Base-by-base conservation (phyloP, 2,797 vertebrate species). In the Coregonus sp. region DNA sequence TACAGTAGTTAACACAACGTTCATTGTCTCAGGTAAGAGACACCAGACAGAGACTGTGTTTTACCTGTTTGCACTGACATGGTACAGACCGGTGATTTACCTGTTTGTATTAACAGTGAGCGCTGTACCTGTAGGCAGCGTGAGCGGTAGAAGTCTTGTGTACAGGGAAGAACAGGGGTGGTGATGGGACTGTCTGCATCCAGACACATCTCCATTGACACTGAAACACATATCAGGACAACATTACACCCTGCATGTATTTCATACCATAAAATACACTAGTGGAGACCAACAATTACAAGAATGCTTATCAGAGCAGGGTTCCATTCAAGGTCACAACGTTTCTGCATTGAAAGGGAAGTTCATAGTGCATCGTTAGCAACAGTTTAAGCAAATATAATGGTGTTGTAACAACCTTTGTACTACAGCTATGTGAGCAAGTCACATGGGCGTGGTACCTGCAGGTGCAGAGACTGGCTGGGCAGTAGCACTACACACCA, bases 121-220 rank as follows among this genome's bases (percentile, higher is more conserved):
- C 7, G 59, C 85, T 89, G 91, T 87, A 98, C 97, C 96, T 95
- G 93, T 79, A 93, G 92, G 84, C 82, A 91, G 87, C 95, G 97
- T 11, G 90, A 86, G 7, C 80, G 88, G 89, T 97, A 99, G 89
- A 99, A 99, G 50, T 97, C 95, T 5, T 92, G 85, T 14, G 95
- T 93, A 82, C 96, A 97, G 0, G 92, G 91, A 61, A 94, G 94
- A 78, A 99, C 94, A 1, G 92, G 90, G 74, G 91, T 91, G 91
- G 90, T 79, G 16, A 90, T 86, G 65, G 96, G 96, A 78, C 97
- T 97, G 83, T 99, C 98, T 0, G 96, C 89, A 89, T 99, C 97
- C 54, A 97, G 89, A 79, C 95, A 96, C 78, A 89, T 91, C 74
- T 98, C 97, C 86, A 94, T 72, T 51, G 90, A 89, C 73, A 96